These are phyloP conservation scores for Diarsia brunnea DNA, from an alignment of 2,888 invertebrate species.

Conservation along the genomic window DNA sequence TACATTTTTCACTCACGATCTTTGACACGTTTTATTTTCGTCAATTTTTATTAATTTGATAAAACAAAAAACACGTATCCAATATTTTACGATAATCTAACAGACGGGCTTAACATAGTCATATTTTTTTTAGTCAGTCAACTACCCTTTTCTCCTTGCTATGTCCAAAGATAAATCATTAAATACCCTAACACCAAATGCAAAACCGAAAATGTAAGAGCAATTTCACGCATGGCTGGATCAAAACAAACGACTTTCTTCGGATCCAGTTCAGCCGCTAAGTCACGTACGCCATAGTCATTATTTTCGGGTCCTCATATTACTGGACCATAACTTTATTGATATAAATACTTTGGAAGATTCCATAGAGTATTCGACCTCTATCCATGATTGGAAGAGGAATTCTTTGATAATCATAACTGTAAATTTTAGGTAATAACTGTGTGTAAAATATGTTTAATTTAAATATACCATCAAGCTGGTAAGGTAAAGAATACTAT, in stretches of 20 bases:
- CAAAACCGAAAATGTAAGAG: neutral
- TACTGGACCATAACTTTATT: conserved; percentile 16
- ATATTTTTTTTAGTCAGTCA: too few species aligned
- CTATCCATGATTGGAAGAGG: neutral
- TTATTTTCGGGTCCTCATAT: conserved; percentile 5
- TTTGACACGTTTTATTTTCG: too few species aligned
- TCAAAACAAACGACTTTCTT: conserved; percentile 39
- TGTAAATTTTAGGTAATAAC: neutral
- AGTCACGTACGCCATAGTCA: conserved; percentile 53
- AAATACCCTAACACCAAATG: neutral
- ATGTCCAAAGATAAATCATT: neutral
- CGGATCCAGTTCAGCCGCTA: conserved; percentile 51
- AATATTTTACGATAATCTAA: too few species aligned
- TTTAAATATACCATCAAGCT: neutral
- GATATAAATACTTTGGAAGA: neutral
- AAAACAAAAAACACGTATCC: too few species aligned
- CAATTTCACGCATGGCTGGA: conserved; percentile 37
- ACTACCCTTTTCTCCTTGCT: too few species aligned
- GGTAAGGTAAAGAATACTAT: neutral
- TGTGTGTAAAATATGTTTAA: neutral
- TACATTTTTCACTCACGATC: too few species aligned
- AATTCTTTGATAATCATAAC: neutral
- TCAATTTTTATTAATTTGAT: too few species aligned
- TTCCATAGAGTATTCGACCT: neutral
- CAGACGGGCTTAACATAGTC: too few species aligned